Conservation (phyloP, 2,113 vertebrate species). For the Amia ocellicauda region DNA sequence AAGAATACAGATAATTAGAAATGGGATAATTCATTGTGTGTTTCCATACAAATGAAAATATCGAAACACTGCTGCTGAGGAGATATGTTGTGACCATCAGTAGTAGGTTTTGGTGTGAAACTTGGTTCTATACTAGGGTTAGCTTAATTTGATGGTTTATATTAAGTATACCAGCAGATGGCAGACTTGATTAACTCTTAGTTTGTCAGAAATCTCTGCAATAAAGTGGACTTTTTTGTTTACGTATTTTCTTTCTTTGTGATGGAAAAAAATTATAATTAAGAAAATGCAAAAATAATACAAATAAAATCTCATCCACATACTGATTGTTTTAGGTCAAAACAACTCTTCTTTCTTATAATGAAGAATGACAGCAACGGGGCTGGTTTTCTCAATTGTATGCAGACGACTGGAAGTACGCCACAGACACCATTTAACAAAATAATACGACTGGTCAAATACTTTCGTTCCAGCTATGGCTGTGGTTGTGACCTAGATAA, state of each 20-base stretch:
- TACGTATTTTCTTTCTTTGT: no score
- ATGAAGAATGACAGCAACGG: constrained; percentile 1
- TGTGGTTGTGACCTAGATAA: no score
- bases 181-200: constrained; percentile 36
- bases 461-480: no score
- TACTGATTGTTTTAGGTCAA: constrained; percentile 9
- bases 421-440: neutral
- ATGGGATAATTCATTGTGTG: no score
- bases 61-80: no score
- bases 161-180: constrained; percentile 50
- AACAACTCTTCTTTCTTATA: neutral
- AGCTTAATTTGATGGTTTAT: no score
- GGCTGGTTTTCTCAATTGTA: constrained; percentile 5
- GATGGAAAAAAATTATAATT: no score
- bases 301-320: neutral
- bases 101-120: no score
- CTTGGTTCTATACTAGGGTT: no score
- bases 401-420: constrained; percentile 4
- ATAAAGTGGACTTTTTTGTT: neutral
- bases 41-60: no score
- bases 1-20: no score
- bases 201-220: neutral
- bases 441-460: neutral
- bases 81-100: no score
- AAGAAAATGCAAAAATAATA: neutral